Base-by-base conservation (phyloP, 2,888 invertebrate genomes). In the Nomada flava region DNA sequence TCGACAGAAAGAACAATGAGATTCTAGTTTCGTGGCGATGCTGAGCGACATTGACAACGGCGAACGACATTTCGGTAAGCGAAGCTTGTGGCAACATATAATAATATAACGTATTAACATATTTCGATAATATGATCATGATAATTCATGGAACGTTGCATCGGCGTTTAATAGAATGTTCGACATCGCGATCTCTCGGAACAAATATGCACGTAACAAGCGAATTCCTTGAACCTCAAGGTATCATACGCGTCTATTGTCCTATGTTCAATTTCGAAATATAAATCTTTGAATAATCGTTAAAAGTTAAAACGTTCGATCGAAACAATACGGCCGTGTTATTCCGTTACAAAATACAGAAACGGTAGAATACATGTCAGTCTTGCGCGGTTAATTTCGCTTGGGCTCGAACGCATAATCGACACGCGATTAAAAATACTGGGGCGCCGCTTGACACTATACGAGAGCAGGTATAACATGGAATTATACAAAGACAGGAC, bases 401-500 rank as follows among this genome's bases (percentile, higher is more conserved):
- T 67, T 71, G 64, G 11, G n/a, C 23, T 67, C 65, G 9, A 72
- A 76, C 79, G 52, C 57, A 82, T 47, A 18, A 26, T 15, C 9
- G 15, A 20, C 29, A 15, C 62, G 55, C 29, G 57, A 65, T 18
- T 55, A 55, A 62, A 72, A 77, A 78, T 55, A 63, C 79, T 47
- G 71, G 50, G 62, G 47, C 57, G 76, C 53, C 76, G 72, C 82
- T 87, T 75, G 82, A 47, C 69, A 76, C 76, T 55, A 65, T 71
- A 74, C 65, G 76, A 82, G 80, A 86, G 72, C 85, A 83, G 86
- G 80, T 89, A 82, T 86, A 86, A 86, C 89, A 91, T 90, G 91
- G 91, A 92, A 92, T 89, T 90, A 91, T 91, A 91, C 88, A 91
- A 92, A 92, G 90, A 91, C 91, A 92, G 88, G 92, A 93, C 92